Evolutionary conservation across 2,888 invertebrate genomes (phyloP).

Genomic region (Prenolepis imparis): DNA sequence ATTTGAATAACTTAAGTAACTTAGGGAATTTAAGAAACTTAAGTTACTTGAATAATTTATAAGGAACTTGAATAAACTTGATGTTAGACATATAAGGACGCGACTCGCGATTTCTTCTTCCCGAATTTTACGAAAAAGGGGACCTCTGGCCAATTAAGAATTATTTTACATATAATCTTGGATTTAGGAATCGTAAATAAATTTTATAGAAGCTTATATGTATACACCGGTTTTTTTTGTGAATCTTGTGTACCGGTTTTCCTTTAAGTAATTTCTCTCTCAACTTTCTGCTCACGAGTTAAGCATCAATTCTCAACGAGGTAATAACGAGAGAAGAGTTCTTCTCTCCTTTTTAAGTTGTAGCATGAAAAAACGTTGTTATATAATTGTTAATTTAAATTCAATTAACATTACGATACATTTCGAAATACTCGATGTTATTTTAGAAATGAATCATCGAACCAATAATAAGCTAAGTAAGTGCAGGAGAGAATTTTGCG

Average conservation of each 20-base stretch:
- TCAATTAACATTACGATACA: neutral
- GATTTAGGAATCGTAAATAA: neutral
- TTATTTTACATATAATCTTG: neutral
- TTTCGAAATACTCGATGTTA: neutral
- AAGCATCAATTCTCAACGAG: neutral
- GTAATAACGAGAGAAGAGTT: neutral
- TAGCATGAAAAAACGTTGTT: neutral
- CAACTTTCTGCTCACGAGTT: neutral
- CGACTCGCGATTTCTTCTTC: neutral
- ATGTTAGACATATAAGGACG: neutral
- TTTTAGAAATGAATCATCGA: neutral
- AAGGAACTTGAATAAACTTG: no score
- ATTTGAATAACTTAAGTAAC: no score
- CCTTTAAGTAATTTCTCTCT: neutral
- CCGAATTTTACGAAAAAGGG: neutral
- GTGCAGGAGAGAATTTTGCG: neutral
- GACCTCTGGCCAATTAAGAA: neutral
- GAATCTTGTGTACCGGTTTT: conserved; percentile 7
- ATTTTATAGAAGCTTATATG: neutral
- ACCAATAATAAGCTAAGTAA: neutral
- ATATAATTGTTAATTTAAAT: neutral
- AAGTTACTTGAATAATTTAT: no score
- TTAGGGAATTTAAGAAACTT: no score
- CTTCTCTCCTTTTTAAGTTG: neutral
- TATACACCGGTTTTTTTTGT: neutral